Conservation (phyloP, 2,797 vertebrate genomes). For the Sarcoramphus papa region DNA sequence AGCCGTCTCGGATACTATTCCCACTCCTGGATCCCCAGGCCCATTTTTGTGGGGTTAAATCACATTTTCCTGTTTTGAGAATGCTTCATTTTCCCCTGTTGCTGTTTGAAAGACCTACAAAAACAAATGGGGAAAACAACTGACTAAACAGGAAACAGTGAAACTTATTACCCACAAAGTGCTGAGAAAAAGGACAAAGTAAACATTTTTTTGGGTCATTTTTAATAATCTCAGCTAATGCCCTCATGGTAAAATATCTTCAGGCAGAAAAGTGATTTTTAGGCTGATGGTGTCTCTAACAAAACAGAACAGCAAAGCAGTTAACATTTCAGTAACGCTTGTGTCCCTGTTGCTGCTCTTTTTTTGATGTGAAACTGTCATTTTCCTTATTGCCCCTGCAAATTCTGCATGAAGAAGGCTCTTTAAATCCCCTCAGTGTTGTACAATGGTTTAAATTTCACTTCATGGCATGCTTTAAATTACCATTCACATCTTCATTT, state of each 20-base stretch:
- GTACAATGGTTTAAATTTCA: conserved; percentile 65
- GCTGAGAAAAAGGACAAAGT: conserved; percentile 54
- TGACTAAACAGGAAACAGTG: conserved; percentile 63
- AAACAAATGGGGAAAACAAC: conserved; percentile 64
- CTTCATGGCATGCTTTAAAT: conserved; percentile 61
- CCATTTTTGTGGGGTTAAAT: conserved; percentile 67
- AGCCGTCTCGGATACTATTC: background rate
- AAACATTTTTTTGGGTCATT: background rate
- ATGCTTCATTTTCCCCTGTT: conserved; percentile 48
- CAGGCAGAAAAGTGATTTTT: conserved; percentile 16
- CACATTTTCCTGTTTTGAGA: conserved; percentile 65
- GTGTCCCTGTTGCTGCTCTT: conserved; percentile 21
- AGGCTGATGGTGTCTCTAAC: background rate
- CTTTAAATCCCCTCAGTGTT: conserved; percentile 36
- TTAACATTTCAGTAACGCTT: conserved; percentile 49
- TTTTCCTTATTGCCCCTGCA: conserved; percentile 52
- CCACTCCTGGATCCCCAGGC: conserved; percentile 29
- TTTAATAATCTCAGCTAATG: conserved; percentile 14
- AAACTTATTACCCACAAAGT: conserved; percentile 44
- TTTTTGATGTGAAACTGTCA: conserved; percentile 48
- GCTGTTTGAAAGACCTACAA: conserved; percentile 47
- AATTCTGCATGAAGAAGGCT: conserved; percentile 28
- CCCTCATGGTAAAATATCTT: background rate
- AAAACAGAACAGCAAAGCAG: conserved; percentile 29
- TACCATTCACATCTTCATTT: conserved; percentile 66